Percentiles rank a stretch among this genome's conserved stretches.
Conservation (phyloP, 2,113 vertebrate species). For the Vulpes ferrilata region DNA sequence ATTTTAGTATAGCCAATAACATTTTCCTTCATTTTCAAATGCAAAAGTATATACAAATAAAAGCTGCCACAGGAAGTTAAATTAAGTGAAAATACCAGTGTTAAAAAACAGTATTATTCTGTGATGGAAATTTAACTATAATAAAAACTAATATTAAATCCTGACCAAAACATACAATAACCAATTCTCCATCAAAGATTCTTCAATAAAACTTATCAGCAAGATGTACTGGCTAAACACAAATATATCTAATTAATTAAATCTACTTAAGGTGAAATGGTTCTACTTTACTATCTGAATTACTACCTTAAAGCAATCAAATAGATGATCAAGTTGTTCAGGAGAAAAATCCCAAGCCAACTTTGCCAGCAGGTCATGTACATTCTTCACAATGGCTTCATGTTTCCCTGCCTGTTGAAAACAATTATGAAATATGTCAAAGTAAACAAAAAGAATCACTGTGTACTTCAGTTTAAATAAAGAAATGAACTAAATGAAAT, state of each 20-base stretch:
- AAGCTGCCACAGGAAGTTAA: background rate
- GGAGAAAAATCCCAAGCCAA: constrained; percentile 98
- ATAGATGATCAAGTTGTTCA: constrained; percentile 97
- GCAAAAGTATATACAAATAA: background rate
- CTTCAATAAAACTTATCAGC: background rate
- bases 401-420: constrained; percentile 94
- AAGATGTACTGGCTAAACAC: background rate
- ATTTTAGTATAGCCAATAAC: background rate
- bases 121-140: background rate
- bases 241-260: background rate
- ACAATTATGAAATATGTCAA: background rate
- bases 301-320: constrained; percentile 97
- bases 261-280: background rate
- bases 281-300: background rate
- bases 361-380: constrained; percentile 97
- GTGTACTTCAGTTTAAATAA: background rate
- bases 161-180: background rate
- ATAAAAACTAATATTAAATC: background rate
- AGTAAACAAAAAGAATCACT: background rate
- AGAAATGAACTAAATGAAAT: background rate
- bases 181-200: background rate
- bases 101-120: background rate
- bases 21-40: background rate
- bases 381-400: constrained; percentile 98
- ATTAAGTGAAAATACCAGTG: background rate